Evolutionary conservation across 2,113 vertebrate genomes (phyloP), one percentile per base, ranked within the genome.

Genomic region (Ammodytes marinus): DNA sequence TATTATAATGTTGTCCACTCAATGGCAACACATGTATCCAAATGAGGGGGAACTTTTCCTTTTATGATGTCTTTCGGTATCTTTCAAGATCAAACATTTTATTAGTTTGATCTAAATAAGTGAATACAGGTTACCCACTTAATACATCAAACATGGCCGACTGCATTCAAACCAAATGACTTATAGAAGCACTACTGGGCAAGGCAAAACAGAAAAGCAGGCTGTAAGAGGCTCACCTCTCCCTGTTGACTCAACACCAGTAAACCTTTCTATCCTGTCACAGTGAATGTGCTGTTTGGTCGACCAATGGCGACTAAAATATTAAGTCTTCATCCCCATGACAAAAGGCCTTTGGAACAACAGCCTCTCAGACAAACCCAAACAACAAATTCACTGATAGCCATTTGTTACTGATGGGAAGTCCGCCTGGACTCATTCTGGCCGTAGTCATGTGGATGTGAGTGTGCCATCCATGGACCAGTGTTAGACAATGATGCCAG

Each of bases 401-500:
- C 53, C 42, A 55, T 85, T 85, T 84, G 84, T 79, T 60, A 15
- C n/a, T 74, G 47, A 76, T 61, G 66, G 75, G 80, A 88, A 87
- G 77, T 69, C 37, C 40, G 77, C 69, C 9, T 55, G 42, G 69
- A 72, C 74, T 67, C 64, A 59, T 69, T 46, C 67, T 73, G 27
- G 66, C 3, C 43, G 72, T 46, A 73, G 84, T 88, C 86, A 85
- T 82, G 88, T 1, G 85, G 77, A 83, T 89, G 86, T 88, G 82
- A 83, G 57, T 82, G 59, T 80, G 15, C 65, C 58, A 35, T 69
- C 69, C 39, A 57, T 83, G 42, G 19, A 78, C 4, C 42, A 70
- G 58, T 43, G 13, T 43, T 12, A 40, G 73, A 50, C 70, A 75
- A 83, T 81, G 74, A 79, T 61, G 46, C 4, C 19, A 68, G 60